Percentiles rank a stretch among this genome's conserved stretches.
Conservation (phyloP, 2,113 vertebrate genomes). For the Proterorhinus semilunaris region DNA sequence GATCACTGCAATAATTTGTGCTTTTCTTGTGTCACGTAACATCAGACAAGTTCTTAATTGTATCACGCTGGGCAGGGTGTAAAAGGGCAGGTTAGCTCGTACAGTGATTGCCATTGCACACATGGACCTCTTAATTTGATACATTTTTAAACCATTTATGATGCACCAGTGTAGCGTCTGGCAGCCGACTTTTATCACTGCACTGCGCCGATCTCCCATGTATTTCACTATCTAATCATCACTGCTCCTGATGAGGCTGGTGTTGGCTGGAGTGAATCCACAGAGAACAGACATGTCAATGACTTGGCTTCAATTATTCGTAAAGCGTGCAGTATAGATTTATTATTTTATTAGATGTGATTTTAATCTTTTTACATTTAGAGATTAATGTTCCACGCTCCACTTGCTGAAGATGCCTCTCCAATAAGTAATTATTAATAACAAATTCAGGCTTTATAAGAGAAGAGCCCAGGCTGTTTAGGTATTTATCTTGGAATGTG, state of each 20-base stretch:
- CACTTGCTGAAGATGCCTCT: neutral
- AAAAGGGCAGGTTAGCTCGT: neutral
- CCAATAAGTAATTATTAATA: conserved; percentile 12
- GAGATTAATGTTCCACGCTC: conserved; percentile 10
- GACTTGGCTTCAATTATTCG: conserved; percentile 14
- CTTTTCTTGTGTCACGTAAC: no score
- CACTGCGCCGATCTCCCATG: neutral
- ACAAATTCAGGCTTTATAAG: conserved; percentile 10
- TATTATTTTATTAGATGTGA: neutral
- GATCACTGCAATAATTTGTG: no score
- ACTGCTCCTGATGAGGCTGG: conserved; percentile 1
- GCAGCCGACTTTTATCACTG: conserved; percentile 19
- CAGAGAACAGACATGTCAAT: conserved; percentile 14
- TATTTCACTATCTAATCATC: conserved; percentile 9
- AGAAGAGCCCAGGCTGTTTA: neutral
- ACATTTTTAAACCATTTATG: conserved; percentile 20
- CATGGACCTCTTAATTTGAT: conserved; percentile 12
- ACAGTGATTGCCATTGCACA: neutral
- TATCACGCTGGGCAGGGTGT: neutral
- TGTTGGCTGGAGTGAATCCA: conserved; percentile 5
- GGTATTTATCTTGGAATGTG: conserved; percentile 1
- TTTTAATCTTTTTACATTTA: conserved; percentile 1
- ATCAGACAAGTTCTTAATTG: neutral
- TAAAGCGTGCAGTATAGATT: conserved; percentile 8
- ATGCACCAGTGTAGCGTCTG: neutral